A percentile compares a stretch with the other conserved stretches of the same genome.
These are phyloP conservation scores for Nemotelus pantherinus DNA, from an alignment of 2,888 invertebrate genomes.

Conservation along the genomic window DNA sequence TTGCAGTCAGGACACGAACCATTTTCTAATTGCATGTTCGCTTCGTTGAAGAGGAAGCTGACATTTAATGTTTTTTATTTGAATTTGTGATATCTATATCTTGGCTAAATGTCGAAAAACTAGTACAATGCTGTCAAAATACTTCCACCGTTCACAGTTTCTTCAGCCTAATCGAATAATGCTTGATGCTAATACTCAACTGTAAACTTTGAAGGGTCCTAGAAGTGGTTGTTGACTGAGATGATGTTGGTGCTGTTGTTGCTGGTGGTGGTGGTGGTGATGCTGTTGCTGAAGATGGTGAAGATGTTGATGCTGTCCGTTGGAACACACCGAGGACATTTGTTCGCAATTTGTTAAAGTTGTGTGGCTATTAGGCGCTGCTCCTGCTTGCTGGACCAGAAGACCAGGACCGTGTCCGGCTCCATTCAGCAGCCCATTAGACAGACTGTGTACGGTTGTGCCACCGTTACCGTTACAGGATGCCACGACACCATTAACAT, in stretches of 20 bases:
- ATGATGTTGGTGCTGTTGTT: slow-evolving; percentile 53
- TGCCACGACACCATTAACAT: slow-evolving; percentile 53
- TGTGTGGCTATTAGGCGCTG: slow-evolving; percentile 56
- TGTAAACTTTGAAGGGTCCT: slow-evolving; percentile 65
- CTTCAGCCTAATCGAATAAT: neutral
- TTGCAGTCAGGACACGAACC: too few species aligned
- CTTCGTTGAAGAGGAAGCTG: too few species aligned
- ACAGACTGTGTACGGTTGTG: slow-evolving; percentile 51
- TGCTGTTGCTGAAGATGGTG: slow-evolving; percentile 58
- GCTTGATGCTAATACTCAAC: slow-evolving; percentile 58
- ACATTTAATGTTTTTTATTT: too few species aligned
- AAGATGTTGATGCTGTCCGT: slow-evolving; percentile 51
- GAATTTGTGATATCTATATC: too few species aligned
- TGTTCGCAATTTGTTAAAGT: slow-evolving; percentile 55
- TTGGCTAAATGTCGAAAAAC: too few species aligned
- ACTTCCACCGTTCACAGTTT: too few species aligned
- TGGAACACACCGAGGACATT: slow-evolving; percentile 54
- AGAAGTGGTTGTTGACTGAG: slow-evolving; percentile 58
- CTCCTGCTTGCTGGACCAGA: slow-evolving; percentile 53
- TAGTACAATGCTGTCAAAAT: too few species aligned
- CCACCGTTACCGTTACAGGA: slow-evolving; percentile 59
- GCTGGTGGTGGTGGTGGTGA: slow-evolving; percentile 53
- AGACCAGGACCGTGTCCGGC: slow-evolving; percentile 23
- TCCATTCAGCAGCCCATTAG: slow-evolving; percentile 33
- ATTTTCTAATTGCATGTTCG: too few species aligned